phyloP scores from a whole-genome alignment of 30 jellyfish, hydroid and myxozoan genomes.

The Hydractinia echinata region DNA sequence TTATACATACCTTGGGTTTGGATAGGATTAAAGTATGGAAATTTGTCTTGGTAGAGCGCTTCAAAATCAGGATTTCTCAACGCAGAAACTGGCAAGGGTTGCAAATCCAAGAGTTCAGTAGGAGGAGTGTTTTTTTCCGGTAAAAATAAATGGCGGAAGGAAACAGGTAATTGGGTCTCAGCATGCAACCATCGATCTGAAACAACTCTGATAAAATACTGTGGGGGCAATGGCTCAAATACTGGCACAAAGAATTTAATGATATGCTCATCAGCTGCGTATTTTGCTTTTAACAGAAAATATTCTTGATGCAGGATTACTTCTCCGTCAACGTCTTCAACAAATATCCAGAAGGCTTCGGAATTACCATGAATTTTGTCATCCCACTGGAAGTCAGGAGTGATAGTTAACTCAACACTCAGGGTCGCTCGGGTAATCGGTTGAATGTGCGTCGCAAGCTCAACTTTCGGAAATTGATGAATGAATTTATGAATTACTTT shows the following conservation, averaged over 20 bases:
- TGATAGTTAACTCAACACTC: slow-evolving; percentile 85
- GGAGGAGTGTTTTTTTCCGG: slow-evolving; percentile 99
- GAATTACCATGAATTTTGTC: slow-evolving; percentile 96
- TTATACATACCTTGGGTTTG: slow-evolving; percentile 91
- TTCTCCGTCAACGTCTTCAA: slow-evolving; percentile 98
- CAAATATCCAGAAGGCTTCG: slow-evolving; percentile 97
- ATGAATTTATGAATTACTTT: slow-evolving; percentile 92
- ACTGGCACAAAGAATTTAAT: slow-evolving; percentile 96
- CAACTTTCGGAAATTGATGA: slow-evolving; percentile 98
- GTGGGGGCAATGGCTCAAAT: slow-evolving; percentile 98
- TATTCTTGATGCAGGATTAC: slow-evolving; percentile 92
- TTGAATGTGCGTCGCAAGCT: slow-evolving; percentile 87
- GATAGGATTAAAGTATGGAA: slow-evolving; percentile 92
- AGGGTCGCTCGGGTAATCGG: slow-evolving; percentile 95
- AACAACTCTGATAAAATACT: slow-evolving; percentile 88
- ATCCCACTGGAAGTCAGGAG: slow-evolving; percentile 99
- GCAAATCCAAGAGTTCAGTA: slow-evolving; percentile 91
- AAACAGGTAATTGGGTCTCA: slow-evolving; percentile 93
- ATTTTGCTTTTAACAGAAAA: slow-evolving; percentile 82
- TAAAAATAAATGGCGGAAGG: slow-evolving; percentile 79
- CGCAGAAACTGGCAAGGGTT: slow-evolving; percentile 96
- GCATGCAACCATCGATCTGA: slow-evolving; percentile 98
- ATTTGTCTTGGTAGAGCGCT: slow-evolving; percentile 71
- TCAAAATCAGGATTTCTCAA: slow-evolving; percentile 86
- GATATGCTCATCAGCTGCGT: slow-evolving; percentile 94